These are phyloP conservation scores for Erebia ligea DNA, from an alignment of 2,888 invertebrate genomes.

Conservation along the genomic window DNA sequence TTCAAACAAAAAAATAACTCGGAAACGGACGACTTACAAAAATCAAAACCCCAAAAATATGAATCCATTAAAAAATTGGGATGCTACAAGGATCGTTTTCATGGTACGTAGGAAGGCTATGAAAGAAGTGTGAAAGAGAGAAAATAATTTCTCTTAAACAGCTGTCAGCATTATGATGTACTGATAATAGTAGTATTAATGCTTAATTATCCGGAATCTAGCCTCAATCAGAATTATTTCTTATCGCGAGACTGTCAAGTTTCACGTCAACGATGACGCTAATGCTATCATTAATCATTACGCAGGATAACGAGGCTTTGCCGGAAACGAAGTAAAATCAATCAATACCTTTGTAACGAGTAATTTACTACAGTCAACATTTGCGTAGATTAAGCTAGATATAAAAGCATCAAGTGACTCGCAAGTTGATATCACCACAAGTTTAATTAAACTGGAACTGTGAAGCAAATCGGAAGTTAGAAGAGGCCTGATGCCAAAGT, in stretches of 20 bases:
- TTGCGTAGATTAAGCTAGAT: background rate
- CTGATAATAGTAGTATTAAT: background rate
- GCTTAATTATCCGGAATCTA: background rate
- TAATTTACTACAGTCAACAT: background rate
- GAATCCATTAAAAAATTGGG: too few relatives aligned
- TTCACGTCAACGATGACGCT: background rate
- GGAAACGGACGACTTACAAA: too few relatives aligned
- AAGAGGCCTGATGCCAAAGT: background rate
- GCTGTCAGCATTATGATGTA: background rate
- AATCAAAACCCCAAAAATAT: too few relatives aligned
- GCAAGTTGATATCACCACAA: background rate
- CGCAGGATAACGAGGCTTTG: conserved; percentile 3
- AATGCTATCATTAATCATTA: conserved; percentile 2
- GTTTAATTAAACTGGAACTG: conserved; percentile 15
- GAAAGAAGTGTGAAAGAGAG: too few relatives aligned
- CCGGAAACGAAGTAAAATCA: conserved; percentile 4
- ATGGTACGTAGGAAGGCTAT: too few relatives aligned
- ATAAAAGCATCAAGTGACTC: conserved; percentile 3
- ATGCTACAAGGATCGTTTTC: too few relatives aligned
- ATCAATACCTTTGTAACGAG: background rate
- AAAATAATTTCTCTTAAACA: too few relatives aligned
- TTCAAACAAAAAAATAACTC: too few relatives aligned
- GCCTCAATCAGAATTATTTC: background rate
- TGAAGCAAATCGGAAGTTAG: conserved; percentile 3
- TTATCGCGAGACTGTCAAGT: background rate